These are phyloP conservation scores for Labrus mixtus DNA, from an alignment of 2,113 vertebrate genomes.

Conservation along the genomic window DNA sequence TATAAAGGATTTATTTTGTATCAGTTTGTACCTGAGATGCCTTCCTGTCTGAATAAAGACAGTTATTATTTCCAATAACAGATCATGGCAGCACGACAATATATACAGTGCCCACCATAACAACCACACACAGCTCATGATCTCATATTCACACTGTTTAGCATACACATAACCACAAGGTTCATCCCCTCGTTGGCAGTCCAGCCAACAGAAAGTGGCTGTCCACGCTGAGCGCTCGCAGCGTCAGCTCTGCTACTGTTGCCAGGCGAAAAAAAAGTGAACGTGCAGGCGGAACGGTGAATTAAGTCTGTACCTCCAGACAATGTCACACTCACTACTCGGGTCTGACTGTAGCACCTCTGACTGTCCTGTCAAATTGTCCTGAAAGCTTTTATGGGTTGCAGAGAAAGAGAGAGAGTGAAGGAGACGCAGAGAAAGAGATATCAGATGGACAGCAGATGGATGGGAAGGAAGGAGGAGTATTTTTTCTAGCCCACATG, in stretches of 20 bases:
- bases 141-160: conserved; percentile 60
- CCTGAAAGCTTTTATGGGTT: conserved; percentile 65
- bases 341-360: conserved; percentile 70
- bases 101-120: conserved; percentile 41
- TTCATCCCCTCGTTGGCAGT: conserved; percentile 50
- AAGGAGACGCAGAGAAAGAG: conserved; percentile 1
- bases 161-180: conserved; percentile 48
- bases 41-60: conserved; percentile 4
- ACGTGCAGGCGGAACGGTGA: conserved; percentile 72
- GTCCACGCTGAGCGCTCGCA: conserved; percentile 53
- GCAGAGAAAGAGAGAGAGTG: neutral
- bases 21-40: neutral
- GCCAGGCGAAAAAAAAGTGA: conserved; percentile 80
- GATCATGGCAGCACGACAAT: conserved; percentile 27
- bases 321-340: conserved; percentile 76
- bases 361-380: conserved; percentile 68
- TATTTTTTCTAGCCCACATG: conserved; percentile 24
- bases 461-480: conserved; percentile 19
- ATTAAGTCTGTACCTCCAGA: conserved; percentile 76
- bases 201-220: conserved; percentile 78
- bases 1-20: neutral
- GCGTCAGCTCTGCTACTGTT: conserved; percentile 79
- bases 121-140: conserved; percentile 45
- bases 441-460: conserved; percentile 41
- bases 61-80: no score